phyloP scores from a whole-genome alignment of 37 sponge, comb jelly and placozoan species.

The Dysidea cf. avara region DNA sequence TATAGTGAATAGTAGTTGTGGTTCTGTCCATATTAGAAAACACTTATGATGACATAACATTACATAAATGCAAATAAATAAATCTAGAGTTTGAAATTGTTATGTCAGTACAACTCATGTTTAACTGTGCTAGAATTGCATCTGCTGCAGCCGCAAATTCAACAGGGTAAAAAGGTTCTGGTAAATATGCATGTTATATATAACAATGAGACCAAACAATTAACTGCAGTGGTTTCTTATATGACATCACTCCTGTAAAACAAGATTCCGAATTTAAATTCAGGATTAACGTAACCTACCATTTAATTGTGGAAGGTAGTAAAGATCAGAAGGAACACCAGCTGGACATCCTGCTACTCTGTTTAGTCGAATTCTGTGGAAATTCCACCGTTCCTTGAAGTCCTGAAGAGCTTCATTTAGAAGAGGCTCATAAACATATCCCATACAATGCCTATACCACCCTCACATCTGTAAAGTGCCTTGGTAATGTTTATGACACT shows the following conservation, averaged over 20 bases:
- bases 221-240: conserved; percentile 9
- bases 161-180: conserved; percentile 19
- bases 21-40: no score
- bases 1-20: no score
- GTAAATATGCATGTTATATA: conserved; percentile 5
- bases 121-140: conserved; percentile 1
- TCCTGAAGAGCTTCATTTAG: conserved; percentile 14
- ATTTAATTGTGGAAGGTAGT: conserved; percentile 18
- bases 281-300: no score
- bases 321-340: no score
- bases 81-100: no score
- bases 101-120: no score
- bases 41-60: no score
- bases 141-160: conserved; percentile 25
- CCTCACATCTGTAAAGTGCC: no score
- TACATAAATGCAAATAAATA: no score
- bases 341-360: conserved; percentile 27
- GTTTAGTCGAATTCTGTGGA: conserved; percentile 10
- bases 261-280: no score
- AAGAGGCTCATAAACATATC: conserved; percentile 16
- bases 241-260: conserved; percentile 16
- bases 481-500: no score
- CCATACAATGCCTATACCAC: conserved; percentile 27
- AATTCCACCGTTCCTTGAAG: conserved; percentile 43
- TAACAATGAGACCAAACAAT: conserved; percentile 17